Evolutionary conservation across 2,888 invertebrate species (phyloP).

Genomic region (Laspeyria flexula): DNA sequence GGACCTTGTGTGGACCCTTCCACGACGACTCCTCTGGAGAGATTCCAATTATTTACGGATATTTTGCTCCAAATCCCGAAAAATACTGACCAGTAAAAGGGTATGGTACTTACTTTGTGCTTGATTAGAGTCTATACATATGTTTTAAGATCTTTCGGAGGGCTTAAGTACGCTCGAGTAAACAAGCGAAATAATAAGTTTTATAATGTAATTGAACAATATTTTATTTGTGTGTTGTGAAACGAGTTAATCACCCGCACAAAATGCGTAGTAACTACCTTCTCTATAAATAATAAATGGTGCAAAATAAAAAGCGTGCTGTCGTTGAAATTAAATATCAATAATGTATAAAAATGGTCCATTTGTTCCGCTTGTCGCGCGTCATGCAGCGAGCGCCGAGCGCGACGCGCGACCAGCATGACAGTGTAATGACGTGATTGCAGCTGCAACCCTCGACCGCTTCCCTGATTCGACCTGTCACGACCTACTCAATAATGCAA

Average conservation of each 20-base stretch:
- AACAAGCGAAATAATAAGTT: not conserved
- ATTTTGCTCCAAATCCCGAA: constrained; percentile 76
- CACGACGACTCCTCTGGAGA: constrained; percentile 69
- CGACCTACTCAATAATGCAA: constrained; percentile 78
- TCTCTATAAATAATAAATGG: constrained; percentile 13
- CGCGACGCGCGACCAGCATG: constrained; percentile 50
- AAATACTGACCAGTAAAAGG: constrained; percentile 69
- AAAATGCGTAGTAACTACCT: not conserved
- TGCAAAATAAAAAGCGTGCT: constrained; percentile 23
- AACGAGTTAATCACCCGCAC: not conserved
- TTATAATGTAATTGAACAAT: not conserved
- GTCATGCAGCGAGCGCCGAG: constrained; percentile 53
- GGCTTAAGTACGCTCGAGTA: constrained; percentile 19
- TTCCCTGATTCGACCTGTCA: constrained; percentile 53
- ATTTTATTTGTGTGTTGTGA: not conserved
- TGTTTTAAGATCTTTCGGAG: constrained; percentile 43
- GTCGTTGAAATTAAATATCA: constrained; percentile 45
- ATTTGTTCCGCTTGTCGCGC: constrained; percentile 78
- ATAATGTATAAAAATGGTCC: constrained; percentile 62
- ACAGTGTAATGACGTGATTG: constrained; percentile 65
- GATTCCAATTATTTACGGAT: constrained; percentile 80
- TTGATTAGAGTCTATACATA: constrained; percentile 47
- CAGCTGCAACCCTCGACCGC: constrained; percentile 69
- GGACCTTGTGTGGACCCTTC: constrained; percentile 74
- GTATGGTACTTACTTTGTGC: constrained; percentile 63